A percentile compares a stretch with the other conserved stretches of the same genome.
These are phyloP conservation scores for Apocheima hispidaria DNA, from an alignment of 2,888 invertebrate genomes.

Conservation along the genomic window DNA sequence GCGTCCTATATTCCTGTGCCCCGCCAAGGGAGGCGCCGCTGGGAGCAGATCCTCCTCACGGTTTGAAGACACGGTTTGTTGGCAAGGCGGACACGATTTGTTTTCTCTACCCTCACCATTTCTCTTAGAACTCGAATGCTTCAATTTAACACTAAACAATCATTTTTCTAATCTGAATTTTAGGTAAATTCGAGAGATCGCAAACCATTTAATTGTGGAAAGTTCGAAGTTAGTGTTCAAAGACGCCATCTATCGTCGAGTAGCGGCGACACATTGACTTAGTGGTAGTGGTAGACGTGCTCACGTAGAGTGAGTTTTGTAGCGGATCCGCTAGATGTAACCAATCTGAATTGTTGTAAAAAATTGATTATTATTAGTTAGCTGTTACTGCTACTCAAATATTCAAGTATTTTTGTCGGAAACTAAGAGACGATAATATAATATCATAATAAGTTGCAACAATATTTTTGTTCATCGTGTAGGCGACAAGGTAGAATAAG, in stretches of 20 bases:
- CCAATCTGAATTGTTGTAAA: neutral
- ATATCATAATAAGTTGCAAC: no score
- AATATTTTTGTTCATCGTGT: no score
- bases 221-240: neutral
- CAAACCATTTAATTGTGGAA: neutral
- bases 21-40: conserved; percentile 66
- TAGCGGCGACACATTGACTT: conserved; percentile 53
- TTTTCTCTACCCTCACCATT: conserved; percentile 42
- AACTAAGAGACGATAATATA: no score
- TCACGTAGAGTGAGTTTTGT: conserved; percentile 7
- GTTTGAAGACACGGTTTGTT: conserved; percentile 76
- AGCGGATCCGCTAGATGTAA: conserved; percentile 35
- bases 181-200: neutral
- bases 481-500: no score
- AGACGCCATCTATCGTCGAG: conserved; percentile 73
- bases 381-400: no score
- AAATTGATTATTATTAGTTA: neutral
- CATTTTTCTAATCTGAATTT: conserved; percentile 12
- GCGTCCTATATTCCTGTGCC: conserved; percentile 60
- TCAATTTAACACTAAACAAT: conserved; percentile 23
- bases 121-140: conserved; percentile 39
- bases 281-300: neutral
- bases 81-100: conserved; percentile 71
- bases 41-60: conserved; percentile 75
- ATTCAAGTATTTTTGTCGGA: no score